Base-by-base conservation (phyloP, 1,140 invertebrate species). In the Galendromus occidentalis region DNA sequence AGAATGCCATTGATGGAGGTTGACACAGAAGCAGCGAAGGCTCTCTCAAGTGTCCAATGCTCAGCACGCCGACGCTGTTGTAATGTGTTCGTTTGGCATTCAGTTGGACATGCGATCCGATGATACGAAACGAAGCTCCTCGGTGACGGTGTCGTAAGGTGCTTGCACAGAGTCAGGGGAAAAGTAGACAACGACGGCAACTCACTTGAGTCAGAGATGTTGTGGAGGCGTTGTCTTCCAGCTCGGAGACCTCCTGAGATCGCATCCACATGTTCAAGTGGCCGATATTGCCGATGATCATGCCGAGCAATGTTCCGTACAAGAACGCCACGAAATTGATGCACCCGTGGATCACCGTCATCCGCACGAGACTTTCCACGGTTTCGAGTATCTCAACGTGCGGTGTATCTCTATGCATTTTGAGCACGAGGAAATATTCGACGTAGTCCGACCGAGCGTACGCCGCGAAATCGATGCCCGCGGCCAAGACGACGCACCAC, bases 211-310 rank as follows among this genome's bases (percentile, higher is more conserved):
- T 14, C 14, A 59, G 20, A 18, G 51, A 59, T 59, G 51, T 59
- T 33, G 51, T 9, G 4, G 51, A 29, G 14, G 51, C 14, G 22
- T 33, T 25, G 14, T 59, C 51, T 25, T 59, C 51, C 14, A 59
- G 33, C 33, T 59, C 51, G 22, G 51, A 20, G 14, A 59, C 33
- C 20, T 59, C 51, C 22, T 59, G 51, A 59, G 51, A 59, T 5
- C 51, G 14, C 51, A 59, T 59, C 51, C 51, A 59, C 51, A 59
- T 59, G 51, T 25, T 59, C 12, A 59, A 33, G 51, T 59, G 51
- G 14, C 51, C 22, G 5, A 59, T 59, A 33, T 59, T 59, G 17
- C 51, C 51, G 25, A 59, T 59, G 9, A 59, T 33, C 51, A 59
- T 59, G 12, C 25, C 25, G 17, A 59, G 51, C 2, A 59, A 25